Conservation (phyloP, 2,888 invertebrate species). For the Busseola fusca region DNA sequence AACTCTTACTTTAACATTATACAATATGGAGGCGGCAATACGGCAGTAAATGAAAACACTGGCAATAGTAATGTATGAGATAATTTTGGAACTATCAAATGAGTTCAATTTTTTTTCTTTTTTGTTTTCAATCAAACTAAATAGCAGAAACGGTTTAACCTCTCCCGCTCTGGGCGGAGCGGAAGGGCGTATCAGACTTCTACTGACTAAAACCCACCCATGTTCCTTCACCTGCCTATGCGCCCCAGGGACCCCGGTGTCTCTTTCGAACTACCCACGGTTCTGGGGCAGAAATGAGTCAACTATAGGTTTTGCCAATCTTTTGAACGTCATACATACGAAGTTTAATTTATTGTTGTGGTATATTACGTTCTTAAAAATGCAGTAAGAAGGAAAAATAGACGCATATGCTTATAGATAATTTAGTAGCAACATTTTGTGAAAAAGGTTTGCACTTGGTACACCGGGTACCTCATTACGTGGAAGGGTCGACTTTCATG, state of each 20-base stretch:
- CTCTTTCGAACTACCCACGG: too few species aligned
- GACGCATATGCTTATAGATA: not conserved
- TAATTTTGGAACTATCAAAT: not conserved
- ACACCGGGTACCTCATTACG: slow-evolving; percentile 50
- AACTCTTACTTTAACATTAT: not conserved
- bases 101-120: too few species aligned
- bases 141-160: too few species aligned
- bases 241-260: too few species aligned
- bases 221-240: too few species aligned
- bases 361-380: not conserved
- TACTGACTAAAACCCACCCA: too few species aligned
- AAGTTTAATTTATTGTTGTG: not conserved
- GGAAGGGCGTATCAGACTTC: too few species aligned
- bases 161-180: too few species aligned
- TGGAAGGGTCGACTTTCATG: slow-evolving; percentile 37
- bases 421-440: slow-evolving; percentile 17
- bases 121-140: too few species aligned
- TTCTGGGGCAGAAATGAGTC: too few species aligned
- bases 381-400: not conserved
- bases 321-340: too few species aligned
- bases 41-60: not conserved
- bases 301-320: too few species aligned
- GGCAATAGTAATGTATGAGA: not conserved
- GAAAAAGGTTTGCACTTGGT: slow-evolving; percentile 15
- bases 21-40: not conserved